Evolutionary conservation across 2,888 invertebrate species (phyloP).

Genomic region (Cosmorhoe ocellata): DNA sequence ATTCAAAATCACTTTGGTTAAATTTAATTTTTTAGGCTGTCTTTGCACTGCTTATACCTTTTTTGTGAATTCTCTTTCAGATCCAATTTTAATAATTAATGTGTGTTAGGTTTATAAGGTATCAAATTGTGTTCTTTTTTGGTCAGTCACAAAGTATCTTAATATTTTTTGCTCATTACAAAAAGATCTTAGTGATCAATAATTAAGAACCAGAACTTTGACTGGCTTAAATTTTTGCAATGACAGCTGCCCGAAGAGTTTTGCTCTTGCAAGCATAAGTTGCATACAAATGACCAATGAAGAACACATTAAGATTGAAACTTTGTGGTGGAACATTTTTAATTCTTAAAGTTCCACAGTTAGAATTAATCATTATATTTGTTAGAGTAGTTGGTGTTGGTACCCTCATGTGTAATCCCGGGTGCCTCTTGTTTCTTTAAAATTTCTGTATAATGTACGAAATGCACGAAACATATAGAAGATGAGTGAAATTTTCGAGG

Average conservation of each 20-base stretch:
- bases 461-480: conserved; percentile 95
- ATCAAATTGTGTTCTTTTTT: conserved; percentile 52
- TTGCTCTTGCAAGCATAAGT: no score
- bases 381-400: conserved; percentile 81
- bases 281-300: conserved; percentile 45
- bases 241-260: no score
- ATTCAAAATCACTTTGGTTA: conserved; percentile 25
- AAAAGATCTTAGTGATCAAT: no score
- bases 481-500: conserved; percentile 81
- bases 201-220: no score
- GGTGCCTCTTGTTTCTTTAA: conserved; percentile 79
- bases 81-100: conserved; percentile 65
- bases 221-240: no score
- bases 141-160: conserved; percentile 28
- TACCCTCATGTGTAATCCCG: conserved; percentile 78
- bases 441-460: conserved; percentile 91
- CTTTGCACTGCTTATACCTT: conserved; percentile 42
- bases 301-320: conserved; percentile 47
- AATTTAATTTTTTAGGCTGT: conserved; percentile 28
- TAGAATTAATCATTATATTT: conserved; percentile 79
- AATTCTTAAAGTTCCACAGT: conserved; percentile 59
- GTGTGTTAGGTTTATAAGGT: conserved; percentile 62
- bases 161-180: background rate
- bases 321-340: conserved; percentile 54
- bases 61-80: conserved; percentile 74